Percentiles rank a stretch among this genome's conserved stretches.
Conservation (phyloP, 2,113 vertebrate genomes). For the Chaenocephalus aceratus region DNA sequence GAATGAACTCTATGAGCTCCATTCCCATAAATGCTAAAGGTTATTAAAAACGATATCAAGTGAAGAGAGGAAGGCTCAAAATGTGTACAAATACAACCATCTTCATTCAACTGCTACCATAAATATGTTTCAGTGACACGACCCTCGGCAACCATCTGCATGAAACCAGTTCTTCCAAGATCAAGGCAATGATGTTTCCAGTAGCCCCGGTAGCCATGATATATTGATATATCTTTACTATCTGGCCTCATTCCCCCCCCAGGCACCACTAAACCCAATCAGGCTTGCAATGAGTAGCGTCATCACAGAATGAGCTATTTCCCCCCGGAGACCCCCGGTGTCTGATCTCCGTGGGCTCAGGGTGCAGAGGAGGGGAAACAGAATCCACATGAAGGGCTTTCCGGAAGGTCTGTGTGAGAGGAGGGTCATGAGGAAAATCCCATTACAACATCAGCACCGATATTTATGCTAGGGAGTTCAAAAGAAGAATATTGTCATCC, state of each 20-base stretch:
- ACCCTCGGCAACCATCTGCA: slow-evolving; percentile 18
- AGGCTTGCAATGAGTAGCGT: slow-evolving; percentile 67
- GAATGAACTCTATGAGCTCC: not conserved
- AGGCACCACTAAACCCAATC: slow-evolving; percentile 73
- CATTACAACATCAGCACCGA: slow-evolving; percentile 64
- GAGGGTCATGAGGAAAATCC: slow-evolving; percentile 53
- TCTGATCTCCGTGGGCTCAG: slow-evolving; percentile 57
- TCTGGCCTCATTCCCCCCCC: slow-evolving; percentile 47
- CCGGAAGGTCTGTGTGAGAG: slow-evolving; percentile 35
- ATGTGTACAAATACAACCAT: not conserved
- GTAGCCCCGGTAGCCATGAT: slow-evolving; percentile 26
- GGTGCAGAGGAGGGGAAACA: slow-evolving; percentile 47
- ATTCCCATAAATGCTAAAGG: slow-evolving; percentile 4
- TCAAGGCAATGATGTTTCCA: slow-evolving; percentile 25
- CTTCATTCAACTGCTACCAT: not conserved
- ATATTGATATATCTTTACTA: slow-evolving; percentile 65
- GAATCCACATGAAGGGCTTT: slow-evolving; percentile 66
- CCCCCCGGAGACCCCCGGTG: slow-evolving; percentile 51
- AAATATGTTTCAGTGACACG: slow-evolving; percentile 1
- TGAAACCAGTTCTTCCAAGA: slow-evolving; percentile 26
- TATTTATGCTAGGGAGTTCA: slow-evolving; percentile 73
- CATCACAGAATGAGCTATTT: slow-evolving; percentile 70
- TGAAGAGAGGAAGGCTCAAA: not conserved
- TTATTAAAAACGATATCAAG: slow-evolving; percentile 22
- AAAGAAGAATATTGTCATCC: slow-evolving; percentile 56